These are phyloP conservation scores for Electrophaes corylata DNA, from an alignment of 2,888 invertebrate species.

Conservation along the genomic window DNA sequence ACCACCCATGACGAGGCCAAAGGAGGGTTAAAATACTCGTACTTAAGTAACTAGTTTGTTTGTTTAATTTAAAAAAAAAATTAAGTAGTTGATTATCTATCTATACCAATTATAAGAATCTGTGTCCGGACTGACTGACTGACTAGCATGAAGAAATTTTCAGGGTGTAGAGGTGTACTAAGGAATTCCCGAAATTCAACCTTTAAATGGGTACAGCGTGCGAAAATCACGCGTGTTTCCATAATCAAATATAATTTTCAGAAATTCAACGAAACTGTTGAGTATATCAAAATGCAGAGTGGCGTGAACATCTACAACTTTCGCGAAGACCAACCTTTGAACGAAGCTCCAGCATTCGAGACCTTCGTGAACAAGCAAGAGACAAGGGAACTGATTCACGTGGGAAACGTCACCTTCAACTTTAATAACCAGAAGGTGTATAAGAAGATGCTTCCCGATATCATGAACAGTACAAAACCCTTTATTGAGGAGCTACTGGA, in stretches of 20 bases:
- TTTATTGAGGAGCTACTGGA: conserved; percentile 84
- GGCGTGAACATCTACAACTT: conserved; percentile 57
- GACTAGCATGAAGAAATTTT: too few species aligned
- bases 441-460: conserved; percentile 85
- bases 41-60: too few species aligned
- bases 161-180: too few species aligned
- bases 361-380: conserved; percentile 59
- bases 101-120: too few species aligned
- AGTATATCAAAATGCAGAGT: conserved; percentile 56
- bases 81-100: too few species aligned
- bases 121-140: too few species aligned
- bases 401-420: conserved; percentile 62
- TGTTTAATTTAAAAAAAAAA: too few species aligned
- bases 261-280: conserved; percentile 66
- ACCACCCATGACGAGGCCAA: too few species aligned
- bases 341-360: conserved; percentile 42
- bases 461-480: conserved; percentile 87
- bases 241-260: conserved; percentile 28
- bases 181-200: too few species aligned
- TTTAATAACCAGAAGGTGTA: conserved; percentile 81
- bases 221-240: too few species aligned
- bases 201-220: too few species aligned
- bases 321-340: conserved; percentile 30
- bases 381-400: conserved; percentile 70
- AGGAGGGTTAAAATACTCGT: too few species aligned